phyloP scores from a whole-genome alignment of 2,113 vertebrate species.

The Megaceryle maxima region DNA sequence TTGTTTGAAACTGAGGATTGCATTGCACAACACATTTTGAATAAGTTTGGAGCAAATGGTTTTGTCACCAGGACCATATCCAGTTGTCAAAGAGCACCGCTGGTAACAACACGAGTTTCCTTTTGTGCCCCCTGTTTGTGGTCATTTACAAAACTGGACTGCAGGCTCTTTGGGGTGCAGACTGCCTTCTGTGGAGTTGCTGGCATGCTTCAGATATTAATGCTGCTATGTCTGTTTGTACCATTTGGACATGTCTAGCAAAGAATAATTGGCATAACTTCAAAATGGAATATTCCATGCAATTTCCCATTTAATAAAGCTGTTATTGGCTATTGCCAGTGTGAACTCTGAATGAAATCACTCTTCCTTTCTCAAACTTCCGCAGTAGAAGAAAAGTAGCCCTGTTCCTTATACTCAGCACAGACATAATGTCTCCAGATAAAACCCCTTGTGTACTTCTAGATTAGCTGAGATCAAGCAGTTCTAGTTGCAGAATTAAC shows the following conservation, averaged over 20 bases:
- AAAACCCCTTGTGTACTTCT: background rate
- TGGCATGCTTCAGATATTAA: background rate
- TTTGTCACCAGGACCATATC: background rate
- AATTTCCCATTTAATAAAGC: constrained; percentile 5
- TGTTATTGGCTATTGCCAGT: background rate
- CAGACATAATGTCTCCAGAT: background rate
- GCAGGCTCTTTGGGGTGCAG: background rate
- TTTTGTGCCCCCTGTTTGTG: background rate
- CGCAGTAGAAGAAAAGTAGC: background rate
- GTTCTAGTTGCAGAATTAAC: background rate
- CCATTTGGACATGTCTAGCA: background rate
- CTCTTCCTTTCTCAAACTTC: constrained; percentile 10
- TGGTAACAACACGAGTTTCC: background rate
- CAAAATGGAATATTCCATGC: background rate
- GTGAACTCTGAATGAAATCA: background rate
- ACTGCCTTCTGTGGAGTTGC: background rate
- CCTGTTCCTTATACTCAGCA: background rate
- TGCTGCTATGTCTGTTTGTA: background rate
- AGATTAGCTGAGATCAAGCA: constrained; percentile 2
- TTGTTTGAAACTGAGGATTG: background rate
- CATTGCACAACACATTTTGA: background rate
- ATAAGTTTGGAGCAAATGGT: background rate
- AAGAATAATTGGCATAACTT: background rate
- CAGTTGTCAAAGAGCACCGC: background rate
- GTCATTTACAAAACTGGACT: background rate